Evolutionary conservation across 2,888 invertebrate genomes (phyloP).

Genomic region (Rhopalosiphum nymphaeae): DNA sequence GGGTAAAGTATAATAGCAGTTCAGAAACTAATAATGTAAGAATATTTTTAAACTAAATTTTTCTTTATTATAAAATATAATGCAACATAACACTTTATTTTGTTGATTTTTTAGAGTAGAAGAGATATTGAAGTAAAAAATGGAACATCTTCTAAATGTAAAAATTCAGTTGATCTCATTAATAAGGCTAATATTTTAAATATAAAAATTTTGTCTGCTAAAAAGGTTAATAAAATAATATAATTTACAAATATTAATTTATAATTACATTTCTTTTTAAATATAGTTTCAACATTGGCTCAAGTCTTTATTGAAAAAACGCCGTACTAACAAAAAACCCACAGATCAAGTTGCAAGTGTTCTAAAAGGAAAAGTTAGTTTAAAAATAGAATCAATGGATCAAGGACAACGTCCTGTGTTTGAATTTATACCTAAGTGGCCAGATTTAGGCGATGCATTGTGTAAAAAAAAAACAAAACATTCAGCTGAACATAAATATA

Average conservation of each 20-base stretch:
- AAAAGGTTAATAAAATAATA: conserved; percentile 30
- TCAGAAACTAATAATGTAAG: conserved; percentile 38
- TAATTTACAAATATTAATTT: not conserved
- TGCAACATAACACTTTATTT: not conserved
- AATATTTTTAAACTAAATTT: not conserved
- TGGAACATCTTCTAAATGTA: conserved; percentile 19
- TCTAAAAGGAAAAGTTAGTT: conserved; percentile 57
- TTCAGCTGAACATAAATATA: not conserved
- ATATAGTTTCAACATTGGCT: conserved; percentile 57
- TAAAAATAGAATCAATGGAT: conserved; percentile 61
- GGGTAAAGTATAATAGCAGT: not conserved
- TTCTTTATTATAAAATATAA: not conserved
- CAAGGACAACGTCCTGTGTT: conserved; percentile 55
- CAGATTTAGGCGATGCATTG: conserved; percentile 54
- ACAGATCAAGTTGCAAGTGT: conserved; percentile 51
- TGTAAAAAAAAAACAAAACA: conserved; percentile 44
- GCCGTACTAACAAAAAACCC: conserved; percentile 27
- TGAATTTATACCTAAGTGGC: conserved; percentile 62
- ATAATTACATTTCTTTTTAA: not conserved
- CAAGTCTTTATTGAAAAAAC: conserved; percentile 48
- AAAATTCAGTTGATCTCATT: conserved; percentile 45
- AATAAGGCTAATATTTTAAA: conserved; percentile 54
- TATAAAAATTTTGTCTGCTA: conserved; percentile 43
- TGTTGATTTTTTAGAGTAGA: conserved; percentile 8
- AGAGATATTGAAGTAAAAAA: conserved; percentile 19